Evolutionary conservation across 2,888 invertebrate genomes (phyloP).

Genomic region (Petrolisthes manimaculis): DNA sequence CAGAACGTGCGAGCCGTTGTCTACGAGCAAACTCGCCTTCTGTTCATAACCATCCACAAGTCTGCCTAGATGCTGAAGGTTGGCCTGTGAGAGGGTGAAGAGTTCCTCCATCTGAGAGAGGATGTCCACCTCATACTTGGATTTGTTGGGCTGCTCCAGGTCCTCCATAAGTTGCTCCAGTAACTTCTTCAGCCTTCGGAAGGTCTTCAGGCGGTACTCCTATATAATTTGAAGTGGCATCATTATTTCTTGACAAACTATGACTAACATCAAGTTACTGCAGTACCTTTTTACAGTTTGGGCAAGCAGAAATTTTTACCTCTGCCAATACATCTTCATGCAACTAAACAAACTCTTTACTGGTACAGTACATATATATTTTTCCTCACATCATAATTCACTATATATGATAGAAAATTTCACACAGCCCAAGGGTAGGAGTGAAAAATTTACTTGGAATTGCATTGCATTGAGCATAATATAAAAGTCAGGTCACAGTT

Average conservation of each 20-base stretch:
- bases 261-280: too few species aligned
- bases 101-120: conserved; percentile 33
- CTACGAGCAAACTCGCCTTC: conserved; percentile 1
- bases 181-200: conserved; percentile 24
- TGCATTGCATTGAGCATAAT: too few species aligned
- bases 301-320: too few species aligned
- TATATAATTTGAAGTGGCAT: background rate
- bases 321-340: too few species aligned
- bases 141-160: conserved; percentile 30
- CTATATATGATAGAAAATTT: too few species aligned
- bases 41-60: conserved; percentile 5
- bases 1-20: background rate
- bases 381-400: too few species aligned
- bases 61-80: conserved; percentile 24
- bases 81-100: conserved; percentile 35
- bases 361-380: too few species aligned
- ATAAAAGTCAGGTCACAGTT: too few species aligned
- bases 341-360: too few species aligned
- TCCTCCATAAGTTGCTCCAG: conserved; percentile 22
- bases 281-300: too few species aligned
- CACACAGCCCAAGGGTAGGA: too few species aligned
- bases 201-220: conserved; percentile 34
- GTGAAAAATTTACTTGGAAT: too few species aligned
- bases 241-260: background rate
- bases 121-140: conserved; percentile 29